Evolutionary conservation across 2,888 invertebrate species (phyloP).

Genomic region (Limnephilus lunatus): DNA sequence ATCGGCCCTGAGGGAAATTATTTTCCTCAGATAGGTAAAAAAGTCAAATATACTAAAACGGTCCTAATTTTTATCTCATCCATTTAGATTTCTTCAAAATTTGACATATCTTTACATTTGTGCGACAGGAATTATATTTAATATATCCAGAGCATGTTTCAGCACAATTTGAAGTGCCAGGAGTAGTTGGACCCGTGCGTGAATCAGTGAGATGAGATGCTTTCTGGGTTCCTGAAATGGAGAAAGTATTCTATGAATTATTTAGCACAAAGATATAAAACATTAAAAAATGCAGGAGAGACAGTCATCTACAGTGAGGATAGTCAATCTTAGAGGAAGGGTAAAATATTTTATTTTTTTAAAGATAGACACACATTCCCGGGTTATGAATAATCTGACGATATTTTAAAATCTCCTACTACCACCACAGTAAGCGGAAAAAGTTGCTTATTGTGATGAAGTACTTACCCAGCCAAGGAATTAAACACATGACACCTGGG

Average conservation of each 20-base stretch:
- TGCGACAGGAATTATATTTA: slow-evolving; percentile 83
- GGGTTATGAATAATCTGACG: no score
- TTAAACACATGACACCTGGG: no score
- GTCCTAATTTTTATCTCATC: no score
- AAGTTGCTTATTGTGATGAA: no score
- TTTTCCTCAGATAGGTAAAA: no score
- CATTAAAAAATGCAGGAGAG: not conserved
- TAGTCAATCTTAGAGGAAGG: not conserved
- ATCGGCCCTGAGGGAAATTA: no score
- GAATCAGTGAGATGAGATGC: slow-evolving; percentile 82
- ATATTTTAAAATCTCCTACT: no score
- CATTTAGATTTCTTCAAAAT: not conserved
- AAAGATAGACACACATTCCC: no score
- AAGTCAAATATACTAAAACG: no score
- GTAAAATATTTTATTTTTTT: no score
- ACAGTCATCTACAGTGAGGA: not conserved
- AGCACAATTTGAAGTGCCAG: slow-evolving; percentile 81
- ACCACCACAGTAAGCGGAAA: no score
- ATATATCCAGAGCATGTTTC: slow-evolving; percentile 79
- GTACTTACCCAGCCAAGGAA: no score
- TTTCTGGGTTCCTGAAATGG: slow-evolving; percentile 81
- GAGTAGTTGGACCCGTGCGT: slow-evolving; percentile 84
- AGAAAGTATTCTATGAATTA: slow-evolving; percentile 62
- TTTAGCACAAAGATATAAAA: not conserved
- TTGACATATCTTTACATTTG: slow-evolving; percentile 78